phyloP scores from a whole-genome alignment of 2,797 vertebrate species.

The Neomorphus geoffroyi region DNA sequence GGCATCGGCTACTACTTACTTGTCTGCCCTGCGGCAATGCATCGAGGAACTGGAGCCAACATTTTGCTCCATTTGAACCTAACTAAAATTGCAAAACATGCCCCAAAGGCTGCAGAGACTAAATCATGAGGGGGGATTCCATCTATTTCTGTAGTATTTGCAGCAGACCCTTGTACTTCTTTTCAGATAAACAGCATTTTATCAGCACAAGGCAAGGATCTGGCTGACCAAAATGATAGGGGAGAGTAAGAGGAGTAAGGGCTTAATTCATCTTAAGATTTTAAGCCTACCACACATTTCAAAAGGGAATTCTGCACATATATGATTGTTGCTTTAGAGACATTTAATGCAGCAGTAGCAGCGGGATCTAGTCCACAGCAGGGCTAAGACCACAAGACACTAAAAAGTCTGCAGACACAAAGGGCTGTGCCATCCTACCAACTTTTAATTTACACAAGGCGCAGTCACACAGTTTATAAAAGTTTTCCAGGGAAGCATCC shows the following conservation, averaged over 20 bases:
- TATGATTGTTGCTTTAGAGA: background rate
- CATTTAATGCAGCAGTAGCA: background rate
- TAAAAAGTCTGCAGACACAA: background rate
- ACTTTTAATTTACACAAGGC: background rate
- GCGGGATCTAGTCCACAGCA: background rate
- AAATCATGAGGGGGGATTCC: background rate
- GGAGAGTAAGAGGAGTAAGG: background rate
- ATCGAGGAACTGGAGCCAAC: background rate
- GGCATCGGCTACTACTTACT: background rate
- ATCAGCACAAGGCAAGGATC: background rate
- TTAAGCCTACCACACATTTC: background rate
- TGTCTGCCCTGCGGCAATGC: background rate
- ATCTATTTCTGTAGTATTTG: background rate
- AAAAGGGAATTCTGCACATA: background rate
- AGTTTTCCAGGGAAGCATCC: background rate
- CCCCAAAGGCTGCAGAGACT: background rate
- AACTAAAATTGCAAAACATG: background rate
- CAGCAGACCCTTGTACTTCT: background rate
- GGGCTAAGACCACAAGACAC: background rate
- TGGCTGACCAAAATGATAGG: background rate
- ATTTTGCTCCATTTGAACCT: background rate
- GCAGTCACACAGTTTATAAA: background rate
- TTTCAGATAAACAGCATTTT: background rate
- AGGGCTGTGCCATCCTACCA: background rate
- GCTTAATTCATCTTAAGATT: background rate